A percentile compares a stretch with the other conserved stretches of the same genome.
Evolutionary conservation across 2,797 vertebrate species (phyloP).

Genomic region (Acomys russatus): DNA sequence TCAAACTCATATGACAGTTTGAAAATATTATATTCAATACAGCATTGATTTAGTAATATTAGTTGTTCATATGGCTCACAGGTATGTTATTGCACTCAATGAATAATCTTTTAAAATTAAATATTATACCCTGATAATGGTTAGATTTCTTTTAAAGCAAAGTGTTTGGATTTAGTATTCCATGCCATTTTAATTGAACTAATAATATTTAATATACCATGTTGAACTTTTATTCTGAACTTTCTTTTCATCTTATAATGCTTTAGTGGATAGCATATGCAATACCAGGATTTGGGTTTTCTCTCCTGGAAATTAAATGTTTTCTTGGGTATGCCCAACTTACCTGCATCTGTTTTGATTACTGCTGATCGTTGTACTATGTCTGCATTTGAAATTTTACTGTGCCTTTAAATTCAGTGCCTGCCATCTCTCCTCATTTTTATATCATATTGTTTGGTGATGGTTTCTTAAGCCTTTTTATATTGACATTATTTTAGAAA

Average conservation of each 20-base stretch:
- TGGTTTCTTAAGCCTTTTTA: not conserved
- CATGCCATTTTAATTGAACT: not conserved
- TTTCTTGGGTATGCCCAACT: not conserved
- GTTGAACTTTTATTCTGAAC: constrained; percentile 4
- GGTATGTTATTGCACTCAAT: not conserved
- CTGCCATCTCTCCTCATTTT: not conserved
- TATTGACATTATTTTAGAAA: not conserved
- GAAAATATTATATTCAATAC: not conserved
- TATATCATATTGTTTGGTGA: not conserved
- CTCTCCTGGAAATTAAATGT: not conserved
- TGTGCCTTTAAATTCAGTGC: not conserved
- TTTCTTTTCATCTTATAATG: not conserved
- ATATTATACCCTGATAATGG: not conserved
- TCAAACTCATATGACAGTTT: not conserved
- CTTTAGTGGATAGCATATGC: not conserved
- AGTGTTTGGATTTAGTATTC: not conserved
- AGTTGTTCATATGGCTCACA: not conserved
- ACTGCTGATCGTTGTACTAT: not conserved
- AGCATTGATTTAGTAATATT: not conserved
- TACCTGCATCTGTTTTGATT: not conserved
- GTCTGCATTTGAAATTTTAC: not conserved
- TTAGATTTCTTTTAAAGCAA: not conserved
- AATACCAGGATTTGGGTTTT: not conserved
- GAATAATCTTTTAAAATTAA: not conserved
- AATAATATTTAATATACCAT: not conserved